phyloP scores from a whole-genome alignment of 2,113 vertebrate species.

The Megaptera novaeangliae region DNA sequence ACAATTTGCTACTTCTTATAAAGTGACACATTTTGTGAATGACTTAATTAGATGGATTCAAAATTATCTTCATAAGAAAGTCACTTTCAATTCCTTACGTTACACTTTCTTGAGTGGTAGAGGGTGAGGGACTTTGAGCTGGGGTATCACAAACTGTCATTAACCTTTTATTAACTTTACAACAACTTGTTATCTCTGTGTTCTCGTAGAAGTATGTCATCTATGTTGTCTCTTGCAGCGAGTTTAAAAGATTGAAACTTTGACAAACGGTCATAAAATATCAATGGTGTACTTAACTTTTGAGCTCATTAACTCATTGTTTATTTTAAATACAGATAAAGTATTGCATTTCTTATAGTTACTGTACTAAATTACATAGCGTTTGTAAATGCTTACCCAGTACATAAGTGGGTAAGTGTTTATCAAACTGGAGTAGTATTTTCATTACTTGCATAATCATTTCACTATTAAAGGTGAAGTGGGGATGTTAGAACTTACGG shows the following conservation, averaged over 20 bases:
- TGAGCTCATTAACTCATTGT: background rate
- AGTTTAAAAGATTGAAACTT: background rate
- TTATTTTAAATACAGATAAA: background rate
- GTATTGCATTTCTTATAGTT: background rate
- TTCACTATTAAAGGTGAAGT: background rate
- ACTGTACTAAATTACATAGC: background rate
- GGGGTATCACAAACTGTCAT: background rate
- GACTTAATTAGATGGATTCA: slow-evolving; percentile 4
- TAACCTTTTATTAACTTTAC: background rate
- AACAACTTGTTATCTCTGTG: background rate
- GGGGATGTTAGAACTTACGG: background rate
- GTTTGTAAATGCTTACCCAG: background rate
- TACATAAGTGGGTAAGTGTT: background rate
- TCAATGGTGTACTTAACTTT: background rate
- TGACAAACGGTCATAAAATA: background rate
- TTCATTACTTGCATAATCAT: background rate
- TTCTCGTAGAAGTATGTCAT: background rate
- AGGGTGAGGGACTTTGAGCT: background rate
- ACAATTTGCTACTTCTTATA: background rate
- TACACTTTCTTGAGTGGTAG: background rate
- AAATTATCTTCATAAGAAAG: background rate
- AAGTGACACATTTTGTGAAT: background rate
- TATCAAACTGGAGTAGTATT: background rate
- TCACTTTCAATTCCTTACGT: background rate
- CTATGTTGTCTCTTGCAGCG: background rate